Evolutionary conservation across 2,113 vertebrate genomes (phyloP).

Genomic region (Oncorhynchus tshawytscha): DNA sequence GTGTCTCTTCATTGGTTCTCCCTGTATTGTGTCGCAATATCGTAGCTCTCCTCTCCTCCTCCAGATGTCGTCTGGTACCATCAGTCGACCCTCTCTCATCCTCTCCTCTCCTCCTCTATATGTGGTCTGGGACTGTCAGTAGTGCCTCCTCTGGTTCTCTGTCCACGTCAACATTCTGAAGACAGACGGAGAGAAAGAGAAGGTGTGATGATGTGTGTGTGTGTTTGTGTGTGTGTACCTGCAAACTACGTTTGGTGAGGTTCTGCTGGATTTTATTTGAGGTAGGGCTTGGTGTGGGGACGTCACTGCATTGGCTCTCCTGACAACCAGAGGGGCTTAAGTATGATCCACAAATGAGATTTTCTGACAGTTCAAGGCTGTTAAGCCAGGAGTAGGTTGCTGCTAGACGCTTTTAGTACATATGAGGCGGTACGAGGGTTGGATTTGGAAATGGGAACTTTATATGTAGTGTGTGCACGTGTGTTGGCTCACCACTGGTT

Average conservation of each 20-base stretch:
- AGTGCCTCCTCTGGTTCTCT: slow-evolving; percentile 77
- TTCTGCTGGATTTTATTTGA: slow-evolving; percentile 53
- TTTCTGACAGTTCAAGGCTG: not conserved
- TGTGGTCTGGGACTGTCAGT: slow-evolving; percentile 74
- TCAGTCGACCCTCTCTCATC: slow-evolving; percentile 41
- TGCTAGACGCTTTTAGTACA: not conserved
- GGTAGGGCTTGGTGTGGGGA: slow-evolving; percentile 55
- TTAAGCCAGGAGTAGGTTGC: not conserved
- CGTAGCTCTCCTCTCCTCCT: not conserved
- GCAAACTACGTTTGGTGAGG: slow-evolving; percentile 38
- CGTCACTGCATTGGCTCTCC: slow-evolving; percentile 34
- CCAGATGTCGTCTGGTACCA: slow-evolving; percentile 74
- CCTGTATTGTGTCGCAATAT: too few species aligned
- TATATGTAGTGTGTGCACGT: not conserved
- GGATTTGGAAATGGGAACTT: not conserved
- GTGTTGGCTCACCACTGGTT: slow-evolving; percentile 74
- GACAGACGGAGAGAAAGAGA: slow-evolving; percentile 22
- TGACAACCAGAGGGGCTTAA: slow-evolving; percentile 17
- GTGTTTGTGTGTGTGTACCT: slow-evolving; percentile 1
- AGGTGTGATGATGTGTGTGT: not conserved
- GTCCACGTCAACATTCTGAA: slow-evolving; percentile 80
- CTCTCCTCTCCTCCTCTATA: slow-evolving; percentile 41
- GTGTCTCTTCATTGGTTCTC: not conserved
- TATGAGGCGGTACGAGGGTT: not conserved
- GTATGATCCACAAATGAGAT: not conserved